phyloP scores from a whole-genome alignment of 2,797 vertebrate species.

The Mallotus villosus region DNA sequence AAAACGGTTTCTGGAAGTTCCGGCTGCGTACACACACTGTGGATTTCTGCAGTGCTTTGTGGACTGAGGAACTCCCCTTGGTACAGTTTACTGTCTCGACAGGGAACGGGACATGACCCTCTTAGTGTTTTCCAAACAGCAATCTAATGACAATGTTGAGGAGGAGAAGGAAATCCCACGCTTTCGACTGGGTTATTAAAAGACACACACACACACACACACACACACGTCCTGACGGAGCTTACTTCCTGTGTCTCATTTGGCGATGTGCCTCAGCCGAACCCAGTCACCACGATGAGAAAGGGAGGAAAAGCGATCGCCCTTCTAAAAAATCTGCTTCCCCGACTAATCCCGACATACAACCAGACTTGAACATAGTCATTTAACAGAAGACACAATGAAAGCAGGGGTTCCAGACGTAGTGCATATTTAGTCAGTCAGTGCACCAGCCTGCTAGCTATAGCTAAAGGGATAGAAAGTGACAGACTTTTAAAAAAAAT shows the following conservation, averaged over 20 bases:
- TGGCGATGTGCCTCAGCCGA: background rate
- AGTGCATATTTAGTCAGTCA: no score
- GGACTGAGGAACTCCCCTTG: slow-evolving; percentile 24
- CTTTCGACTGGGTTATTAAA: slow-evolving; percentile 19
- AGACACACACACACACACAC: slow-evolving; percentile 6
- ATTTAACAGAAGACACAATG: no score
- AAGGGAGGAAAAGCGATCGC: background rate
- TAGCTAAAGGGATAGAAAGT: no score
- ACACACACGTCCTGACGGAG: slow-evolving; percentile 2
- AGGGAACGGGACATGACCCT: slow-evolving; percentile 12
- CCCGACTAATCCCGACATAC: no score
- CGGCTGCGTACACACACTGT: background rate
- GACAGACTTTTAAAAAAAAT: no score
- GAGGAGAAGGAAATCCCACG: slow-evolving; percentile 37
- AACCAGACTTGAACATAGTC: no score
- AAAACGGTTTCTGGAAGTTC: background rate
- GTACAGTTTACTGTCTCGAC: slow-evolving; percentile 13
- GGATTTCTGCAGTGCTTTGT: background rate
- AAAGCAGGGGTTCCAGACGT: no score
- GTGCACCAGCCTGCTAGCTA: no score
- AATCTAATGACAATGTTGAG: slow-evolving; percentile 34
- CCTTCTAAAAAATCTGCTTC: background rate
- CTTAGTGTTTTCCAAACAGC: slow-evolving; percentile 8
- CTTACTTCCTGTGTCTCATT: background rate
- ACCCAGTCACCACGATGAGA: slow-evolving; percentile 1